Base-by-base conservation (phyloP, 2,113 vertebrate species). In the Ursus arctos region DNA sequence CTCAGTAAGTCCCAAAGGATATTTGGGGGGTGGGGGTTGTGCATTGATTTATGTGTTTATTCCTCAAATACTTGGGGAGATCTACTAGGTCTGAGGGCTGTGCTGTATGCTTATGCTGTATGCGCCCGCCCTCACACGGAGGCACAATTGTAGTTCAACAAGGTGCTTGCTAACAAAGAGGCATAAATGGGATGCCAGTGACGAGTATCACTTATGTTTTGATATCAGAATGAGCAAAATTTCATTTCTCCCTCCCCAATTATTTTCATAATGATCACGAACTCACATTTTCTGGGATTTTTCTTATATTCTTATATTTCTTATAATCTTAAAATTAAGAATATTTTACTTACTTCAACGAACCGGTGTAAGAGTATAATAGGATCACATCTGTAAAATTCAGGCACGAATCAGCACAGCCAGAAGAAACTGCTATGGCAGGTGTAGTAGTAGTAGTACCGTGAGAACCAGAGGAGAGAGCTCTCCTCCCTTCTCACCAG, bases 381-480 rank as follows among this genome's bases (percentile, higher is more conserved):
- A 40, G 13, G 57, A n/a, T 3, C 12, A 7, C 1, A 6, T 7
- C 28, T 0, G 6, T 14, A 33, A 72, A 36, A n/a, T 36, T 28
- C 40, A 55, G 49, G 28, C 22, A 1, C 18, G 18, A 28, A 22
- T 36, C 74, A 31, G 22, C 12, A n/a, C 12, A 16, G 53, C 19
- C 1, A 6, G 61, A 21, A 76, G 61, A 57, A 57, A 84, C 6
- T 31, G 28, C 40, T 28, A 59, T 24, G 26, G 69, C 31, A 1
- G 31, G 19, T 2, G 0, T 13, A 31, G 0, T 14, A 43, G 36
- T 4, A 10, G 15, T 21, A 1, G 13, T 16, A 4, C 24, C 18
- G 40, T 19, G 36, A 71, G 36, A 59, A 47, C 33, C n/a, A 7
- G 40, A 51, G 21, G 49, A 40, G 7, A 16, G 6, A 43, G 6